Base-by-base conservation (phyloP, 2,888 invertebrate genomes). In the Nephrotoma appendiculata region DNA sequence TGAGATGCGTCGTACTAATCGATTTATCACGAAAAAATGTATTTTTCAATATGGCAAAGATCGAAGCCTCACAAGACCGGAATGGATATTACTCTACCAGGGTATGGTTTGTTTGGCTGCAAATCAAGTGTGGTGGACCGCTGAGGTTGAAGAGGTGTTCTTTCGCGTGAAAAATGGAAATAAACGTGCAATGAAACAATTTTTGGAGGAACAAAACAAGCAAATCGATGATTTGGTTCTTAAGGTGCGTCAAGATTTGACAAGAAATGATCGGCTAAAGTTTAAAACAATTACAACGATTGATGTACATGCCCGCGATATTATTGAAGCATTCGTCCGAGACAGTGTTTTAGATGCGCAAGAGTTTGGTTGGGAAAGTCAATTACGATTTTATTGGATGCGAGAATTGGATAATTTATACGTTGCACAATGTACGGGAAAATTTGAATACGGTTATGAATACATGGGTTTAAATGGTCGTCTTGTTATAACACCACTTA, bases 41-140 rank as follows among this genome's bases (percentile, higher is more conserved):
- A 95, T 98, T 88, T 97, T 95, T 91, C 95, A 96, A 90, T 98
- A 97, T 90, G 97, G 97, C 83, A 95, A 94, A 90, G 95, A 96
- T 88, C 93, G 94, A 92, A 92, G 92, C 89, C 92, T 71, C 2
- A 19, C 43, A 86, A 95, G 98, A 90, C 94, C 95, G 1, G 94
- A 96, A 42, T 98, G 98, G 98, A 97, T 98, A 93, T 90, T 97
- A 90, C 95, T 96, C 89, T 98, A 96, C 91, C 96, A 96, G 90
- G 98, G 98, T 86, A 97, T 97, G 96, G 94, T 97, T 84, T 94
- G 96, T 88, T 92, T 97, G 19, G 96, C 95, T 0, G 96, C 96
- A 0, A 97, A 97, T 92, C 96, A 96, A 89, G 95, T 98, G 1
- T 98, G 98, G 98, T 98, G 98, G 98, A 98, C 98, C 0, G 97